Evolutionary conservation across 2,113 vertebrate species (phyloP).

Genomic region (Leucoraja erinaceus): DNA sequence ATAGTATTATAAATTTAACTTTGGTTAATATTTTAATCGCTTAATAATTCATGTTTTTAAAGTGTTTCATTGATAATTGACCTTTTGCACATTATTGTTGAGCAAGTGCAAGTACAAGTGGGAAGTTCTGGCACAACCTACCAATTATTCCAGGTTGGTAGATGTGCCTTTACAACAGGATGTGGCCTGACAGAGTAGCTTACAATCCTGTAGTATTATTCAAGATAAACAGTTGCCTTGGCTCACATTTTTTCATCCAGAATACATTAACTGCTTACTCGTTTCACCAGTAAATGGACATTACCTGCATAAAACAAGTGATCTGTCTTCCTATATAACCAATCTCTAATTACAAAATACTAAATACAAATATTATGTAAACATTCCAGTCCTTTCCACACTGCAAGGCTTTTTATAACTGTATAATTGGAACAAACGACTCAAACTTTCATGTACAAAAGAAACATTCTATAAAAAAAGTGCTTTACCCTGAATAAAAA

Average conservation of each 20-base stretch:
- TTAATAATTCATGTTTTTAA: no score
- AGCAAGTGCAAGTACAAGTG: no score
- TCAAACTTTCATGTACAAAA: background rate
- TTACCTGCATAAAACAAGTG: background rate
- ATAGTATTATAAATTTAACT: no score
- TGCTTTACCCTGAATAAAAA: background rate
- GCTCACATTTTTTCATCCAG: background rate
- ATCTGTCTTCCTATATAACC: background rate
- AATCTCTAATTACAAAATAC: background rate
- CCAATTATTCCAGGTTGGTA: background rate
- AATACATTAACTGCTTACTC: background rate
- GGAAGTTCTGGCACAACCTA: background rate
- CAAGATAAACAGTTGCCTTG: background rate
- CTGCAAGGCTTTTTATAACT: background rate
- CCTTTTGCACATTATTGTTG: no score
- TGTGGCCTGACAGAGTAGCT: background rate
- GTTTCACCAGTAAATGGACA: background rate
- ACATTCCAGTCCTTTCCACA: background rate
- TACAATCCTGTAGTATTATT: background rate
- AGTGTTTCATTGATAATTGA: no score
- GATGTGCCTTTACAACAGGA: background rate
- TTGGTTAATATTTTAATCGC: no score
- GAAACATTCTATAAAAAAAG: background rate
- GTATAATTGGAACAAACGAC: background rate
- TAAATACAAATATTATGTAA: background rate